Percentiles rank a stretch among this genome's conserved stretches.
Evolutionary conservation across 2,888 invertebrate genomes (phyloP).

Genomic region (Alentia gelatinosa): DNA sequence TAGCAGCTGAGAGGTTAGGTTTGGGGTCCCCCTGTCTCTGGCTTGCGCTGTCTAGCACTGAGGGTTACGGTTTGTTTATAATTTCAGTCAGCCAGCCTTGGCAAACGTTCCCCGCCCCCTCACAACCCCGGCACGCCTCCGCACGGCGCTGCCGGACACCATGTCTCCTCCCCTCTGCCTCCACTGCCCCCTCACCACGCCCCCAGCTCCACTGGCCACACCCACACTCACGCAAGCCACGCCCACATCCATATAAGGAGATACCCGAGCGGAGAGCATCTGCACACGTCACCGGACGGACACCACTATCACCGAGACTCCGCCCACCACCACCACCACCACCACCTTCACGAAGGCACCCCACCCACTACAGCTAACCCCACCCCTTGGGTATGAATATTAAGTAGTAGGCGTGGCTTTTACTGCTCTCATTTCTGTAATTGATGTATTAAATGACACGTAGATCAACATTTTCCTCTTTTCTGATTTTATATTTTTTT

Average conservation of each 20-base stretch:
- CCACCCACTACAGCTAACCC: conserved; percentile 29
- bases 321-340: conserved; percentile 1
- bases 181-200: neutral
- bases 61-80: neutral
- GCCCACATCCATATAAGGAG: conserved; percentile 47
- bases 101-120: conserved; percentile 49
- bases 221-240: conserved; percentile 28
- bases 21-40: too few species aligned
- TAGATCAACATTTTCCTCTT: neutral
- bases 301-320: neutral
- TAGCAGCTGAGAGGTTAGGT: too few species aligned
- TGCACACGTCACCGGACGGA: neutral
- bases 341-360: neutral
- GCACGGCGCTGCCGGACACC: neutral
- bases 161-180: neutral
- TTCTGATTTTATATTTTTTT: too few species aligned
- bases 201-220: conserved; percentile 20
- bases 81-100: neutral
- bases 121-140: neutral
- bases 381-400: conserved; percentile 50
- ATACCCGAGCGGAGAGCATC: neutral
- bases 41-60: too few species aligned
- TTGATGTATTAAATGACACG: neutral
- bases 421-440: neutral
- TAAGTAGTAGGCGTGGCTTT: conserved; percentile 18